Evolutionary conservation across 1,140 invertebrate genomes (phyloP).

Genomic region (Acromyrmex echinatior): DNA sequence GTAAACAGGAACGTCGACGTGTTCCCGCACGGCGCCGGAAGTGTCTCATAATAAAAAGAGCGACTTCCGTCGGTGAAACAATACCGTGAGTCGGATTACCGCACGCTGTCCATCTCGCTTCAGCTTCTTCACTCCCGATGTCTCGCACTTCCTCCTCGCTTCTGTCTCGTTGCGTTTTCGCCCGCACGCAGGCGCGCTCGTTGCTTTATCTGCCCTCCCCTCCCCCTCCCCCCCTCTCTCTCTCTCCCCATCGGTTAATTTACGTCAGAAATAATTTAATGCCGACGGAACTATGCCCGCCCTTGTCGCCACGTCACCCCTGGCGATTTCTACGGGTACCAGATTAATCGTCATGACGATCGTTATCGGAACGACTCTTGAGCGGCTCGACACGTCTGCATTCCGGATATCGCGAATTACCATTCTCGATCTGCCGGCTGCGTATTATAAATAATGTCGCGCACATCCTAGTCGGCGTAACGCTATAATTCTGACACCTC

Average conservation of each 20-base stretch:
- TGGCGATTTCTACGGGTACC: constrained; percentile 51
- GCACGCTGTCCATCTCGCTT: constrained; percentile 41
- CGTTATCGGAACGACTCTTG: constrained; percentile 54
- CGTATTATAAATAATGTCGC: constrained; percentile 59
- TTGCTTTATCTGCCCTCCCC: constrained; percentile 6
- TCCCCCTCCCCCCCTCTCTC: too few species aligned
- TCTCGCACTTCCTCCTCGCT: constrained; percentile 21
- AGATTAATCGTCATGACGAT: constrained; percentile 61
- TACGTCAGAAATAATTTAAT: constrained; percentile 72
- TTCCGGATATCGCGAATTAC: constrained; percentile 63
- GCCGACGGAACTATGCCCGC: constrained; percentile 42
- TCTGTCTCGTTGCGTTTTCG: constrained; percentile 34
- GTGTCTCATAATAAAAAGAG: constrained; percentile 81
- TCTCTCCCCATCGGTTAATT: constrained; percentile 65
- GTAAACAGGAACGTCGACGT: constrained; percentile 70
- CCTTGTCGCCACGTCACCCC: constrained; percentile 60
- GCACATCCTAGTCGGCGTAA: constrained; percentile 39
- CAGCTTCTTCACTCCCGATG: constrained; percentile 4
- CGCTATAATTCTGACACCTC: constrained; percentile 13
- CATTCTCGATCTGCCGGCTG: constrained; percentile 48
- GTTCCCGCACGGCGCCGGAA: constrained; percentile 76
- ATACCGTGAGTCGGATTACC: constrained; percentile 74
- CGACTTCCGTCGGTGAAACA: constrained; percentile 82
- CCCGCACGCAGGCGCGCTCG: constrained; percentile 39
- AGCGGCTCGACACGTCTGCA: constrained; percentile 26